Evolutionary conservation across 2,888 invertebrate species (phyloP).

Genomic region (Crocallis elinguaria): DNA sequence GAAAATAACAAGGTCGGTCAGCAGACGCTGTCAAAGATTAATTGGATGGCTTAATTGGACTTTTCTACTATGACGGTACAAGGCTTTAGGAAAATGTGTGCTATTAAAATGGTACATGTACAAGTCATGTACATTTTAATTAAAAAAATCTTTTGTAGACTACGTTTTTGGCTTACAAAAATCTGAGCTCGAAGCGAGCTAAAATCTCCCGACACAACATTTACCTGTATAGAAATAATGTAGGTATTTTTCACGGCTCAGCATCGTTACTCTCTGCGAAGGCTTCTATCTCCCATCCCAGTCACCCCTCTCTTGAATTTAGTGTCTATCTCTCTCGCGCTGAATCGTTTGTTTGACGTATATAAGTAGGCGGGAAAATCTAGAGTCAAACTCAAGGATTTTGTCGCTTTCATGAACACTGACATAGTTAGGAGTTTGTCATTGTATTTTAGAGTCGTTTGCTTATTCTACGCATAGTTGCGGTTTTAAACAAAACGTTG

Average conservation of each 20-base stretch:
- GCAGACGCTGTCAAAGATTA: neutral
- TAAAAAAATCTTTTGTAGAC: too few species aligned
- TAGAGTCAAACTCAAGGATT: constrained; percentile 54
- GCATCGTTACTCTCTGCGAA: constrained; percentile 53
- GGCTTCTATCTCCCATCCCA: constrained; percentile 54
- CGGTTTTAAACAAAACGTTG: too few species aligned
- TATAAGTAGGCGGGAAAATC: constrained; percentile 62
- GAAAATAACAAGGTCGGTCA: neutral
- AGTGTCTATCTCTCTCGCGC: constrained; percentile 47
- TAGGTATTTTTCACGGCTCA: constrained; percentile 15
- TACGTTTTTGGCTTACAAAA: too few species aligned
- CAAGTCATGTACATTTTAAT: too few species aligned
- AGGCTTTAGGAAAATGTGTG: too few species aligned
- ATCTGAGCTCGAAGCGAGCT: neutral
- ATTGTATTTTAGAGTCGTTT: constrained; percentile 2
- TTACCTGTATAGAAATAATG: constrained; percentile 9
- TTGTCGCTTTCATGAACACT: constrained; percentile 42
- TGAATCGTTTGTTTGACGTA: constrained; percentile 51
- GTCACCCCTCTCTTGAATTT: constrained; percentile 42
- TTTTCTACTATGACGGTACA: too few species aligned
- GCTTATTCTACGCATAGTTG: constrained; percentile 1
- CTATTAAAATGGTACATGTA: too few species aligned
- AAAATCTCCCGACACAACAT: constrained; percentile 1
- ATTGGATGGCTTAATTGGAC: too few species aligned
- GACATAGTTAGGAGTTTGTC: constrained; percentile 27